Conservation (phyloP, 2,113 vertebrate species). For the Formicarius rufipectus region DNA sequence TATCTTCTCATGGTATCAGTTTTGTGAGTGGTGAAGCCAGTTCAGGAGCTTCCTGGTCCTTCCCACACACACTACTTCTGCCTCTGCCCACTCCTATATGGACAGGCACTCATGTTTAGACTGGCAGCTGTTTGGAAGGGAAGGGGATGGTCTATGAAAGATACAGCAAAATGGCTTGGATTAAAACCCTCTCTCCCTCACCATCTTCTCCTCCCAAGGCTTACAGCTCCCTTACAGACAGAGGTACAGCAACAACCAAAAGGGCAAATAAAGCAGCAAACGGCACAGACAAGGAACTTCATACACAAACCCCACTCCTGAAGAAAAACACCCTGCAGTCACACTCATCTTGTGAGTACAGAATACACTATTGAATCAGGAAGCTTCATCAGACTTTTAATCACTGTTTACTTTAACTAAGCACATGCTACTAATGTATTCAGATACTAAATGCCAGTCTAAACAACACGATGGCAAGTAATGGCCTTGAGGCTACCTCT, state of each 20-base stretch:
- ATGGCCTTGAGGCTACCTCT: neutral
- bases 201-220: neutral
- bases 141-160: neutral
- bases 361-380: slow-evolving; percentile 2
- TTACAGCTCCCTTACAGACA: neutral
- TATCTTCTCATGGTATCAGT: neutral
- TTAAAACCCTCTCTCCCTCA: neutral
- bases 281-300: neutral
- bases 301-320: neutral
- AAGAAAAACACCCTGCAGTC: neutral
- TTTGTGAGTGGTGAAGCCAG: neutral
- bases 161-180: neutral
- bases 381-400: slow-evolving; percentile 44
- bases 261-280: neutral
- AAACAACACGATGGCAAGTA: slow-evolving; percentile 1
- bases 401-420: slow-evolving; percentile 49
- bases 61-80: neutral
- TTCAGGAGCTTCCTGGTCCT: neutral
- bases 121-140: neutral
- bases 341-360: neutral
- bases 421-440: slow-evolving; percentile 16
- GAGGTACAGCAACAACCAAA: neutral
- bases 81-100: neutral
- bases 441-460: slow-evolving; percentile 26
- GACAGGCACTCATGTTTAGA: neutral